Evolutionary conservation across 2,113 vertebrate species (phyloP), one percentile per base, ranked within the genome.

Genomic region (Butorides virescens): DNA sequence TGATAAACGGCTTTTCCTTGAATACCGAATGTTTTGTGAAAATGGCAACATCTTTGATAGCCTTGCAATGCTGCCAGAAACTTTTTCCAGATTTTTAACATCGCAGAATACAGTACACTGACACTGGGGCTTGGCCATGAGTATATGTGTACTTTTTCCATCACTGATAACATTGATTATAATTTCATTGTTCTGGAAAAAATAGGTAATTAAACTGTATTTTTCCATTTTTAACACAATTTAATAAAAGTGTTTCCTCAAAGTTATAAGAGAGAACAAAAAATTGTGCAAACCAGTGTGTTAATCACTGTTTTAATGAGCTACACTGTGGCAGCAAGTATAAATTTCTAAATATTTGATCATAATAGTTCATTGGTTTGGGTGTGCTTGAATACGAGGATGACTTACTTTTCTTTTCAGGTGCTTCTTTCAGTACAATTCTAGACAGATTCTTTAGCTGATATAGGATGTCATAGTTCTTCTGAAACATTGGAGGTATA

Each of bases 1-100:
- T 15, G 95, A 95, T 90, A 96, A 95, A 95, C 1, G 47, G 83
- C 63, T 94, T 93, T 96, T 93, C 81, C 71, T 77, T 25, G 17
- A 88, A 27, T 30, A 9, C 11, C 5, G 37, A 77, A 15, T 62
- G 16, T 36, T 91, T 86, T n/a, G 23, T 47, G 58, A 68, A 29
- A 90, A 65, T 23, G 19, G 53, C 44, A 79, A n/a, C 10, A 27
- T 46, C 39, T 92, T 61, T 49, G 29, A 44, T 20, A 93, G 71
- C 59, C 90, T 76, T 73, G 37, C 62, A 93, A 1, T 2, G n/a
- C 25, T 86, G 15, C 8, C 61, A 75, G 62, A 39, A 95, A 75
- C 22, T 72, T 92, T 58, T 73, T 10, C 29, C 52, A 50, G 25
- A 37, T 37, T 80, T 93, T 77, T 65, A 52, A 39, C 15, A 3